Percentiles rank a stretch among this genome's conserved stretches.
Conservation (phyloP, 2,888 invertebrate species). For the Mythimna pallens region DNA sequence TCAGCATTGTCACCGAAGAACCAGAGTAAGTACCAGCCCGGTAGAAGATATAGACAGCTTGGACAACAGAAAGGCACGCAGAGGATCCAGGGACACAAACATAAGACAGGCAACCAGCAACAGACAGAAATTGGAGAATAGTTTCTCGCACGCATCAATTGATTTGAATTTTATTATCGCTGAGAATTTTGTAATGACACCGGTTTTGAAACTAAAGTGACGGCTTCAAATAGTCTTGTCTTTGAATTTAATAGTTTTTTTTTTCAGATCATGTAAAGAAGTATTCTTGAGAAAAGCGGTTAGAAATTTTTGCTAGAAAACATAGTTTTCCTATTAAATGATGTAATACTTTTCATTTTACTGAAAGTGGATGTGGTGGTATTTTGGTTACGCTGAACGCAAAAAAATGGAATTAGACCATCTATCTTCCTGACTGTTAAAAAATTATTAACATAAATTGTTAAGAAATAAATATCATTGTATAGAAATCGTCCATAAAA, state of each 20-base stretch:
- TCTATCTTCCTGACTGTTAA: no score
- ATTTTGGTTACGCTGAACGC: no score
- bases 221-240: neutral
- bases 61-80: conserved; percentile 41
- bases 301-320: neutral
- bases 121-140: neutral
- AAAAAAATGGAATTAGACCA: no score
- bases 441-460: no score
- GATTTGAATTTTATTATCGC: neutral
- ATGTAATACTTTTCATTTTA: no score
- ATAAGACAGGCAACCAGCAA: conserved; percentile 39
- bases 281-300: neutral
- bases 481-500: no score
- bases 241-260: neutral
- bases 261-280: neutral
- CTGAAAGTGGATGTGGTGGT: no score
- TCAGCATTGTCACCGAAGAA: conserved; percentile 6
- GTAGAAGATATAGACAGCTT: conserved; percentile 24
- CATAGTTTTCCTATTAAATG: neutral
- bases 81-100: conserved; percentile 49
- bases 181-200: conserved; percentile 31
- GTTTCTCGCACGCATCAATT: conserved; percentile 19
- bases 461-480: no score
- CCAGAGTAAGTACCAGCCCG: conserved; percentile 27
- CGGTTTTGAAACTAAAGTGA: conserved; percentile 8